Percentiles rank a stretch among this genome's conserved stretches.
These are phyloP conservation scores for Nomada hirtipes DNA, from an alignment of 2,888 invertebrate species.

Conservation along the genomic window DNA sequence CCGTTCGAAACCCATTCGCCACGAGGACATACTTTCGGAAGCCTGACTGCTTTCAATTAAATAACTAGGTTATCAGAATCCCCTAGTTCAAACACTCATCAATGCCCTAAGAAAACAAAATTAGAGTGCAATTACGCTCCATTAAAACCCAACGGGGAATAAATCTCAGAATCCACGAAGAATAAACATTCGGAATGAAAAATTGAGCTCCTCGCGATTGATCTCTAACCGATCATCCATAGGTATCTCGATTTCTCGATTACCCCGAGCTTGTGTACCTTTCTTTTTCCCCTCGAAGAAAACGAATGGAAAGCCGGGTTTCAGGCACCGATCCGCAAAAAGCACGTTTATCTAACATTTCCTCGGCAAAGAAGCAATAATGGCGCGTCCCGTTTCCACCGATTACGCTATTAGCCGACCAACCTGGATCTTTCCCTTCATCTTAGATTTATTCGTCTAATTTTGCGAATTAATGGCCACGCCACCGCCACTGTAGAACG, in stretches of 20 bases:
- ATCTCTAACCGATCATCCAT: not conserved
- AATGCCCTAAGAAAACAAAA: not conserved
- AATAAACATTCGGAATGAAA: not conserved
- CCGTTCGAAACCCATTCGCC: too few species aligned
- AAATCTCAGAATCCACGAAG: not conserved
- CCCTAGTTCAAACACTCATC: not conserved
- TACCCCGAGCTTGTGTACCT: not conserved
- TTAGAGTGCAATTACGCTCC: not conserved
- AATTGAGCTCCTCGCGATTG: not conserved
- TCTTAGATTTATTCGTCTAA: conserved; percentile 72
- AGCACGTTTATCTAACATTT: conserved; percentile 61
- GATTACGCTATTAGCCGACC: conserved; percentile 50
- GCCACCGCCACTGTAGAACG: conserved; percentile 32
- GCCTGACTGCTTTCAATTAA: conserved; percentile 4
- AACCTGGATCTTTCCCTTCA: conserved; percentile 42
- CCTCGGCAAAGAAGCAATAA: conserved; percentile 50
- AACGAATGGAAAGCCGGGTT: conserved; percentile 38
- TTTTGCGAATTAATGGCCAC: conserved; percentile 70
- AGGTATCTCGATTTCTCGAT: conserved; percentile 5
- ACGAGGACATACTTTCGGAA: too few species aligned
- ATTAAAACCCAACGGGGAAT: not conserved
- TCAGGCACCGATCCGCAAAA: conserved; percentile 31
- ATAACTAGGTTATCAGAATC: not conserved
- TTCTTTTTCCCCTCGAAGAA: not conserved
- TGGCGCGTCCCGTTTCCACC: conserved; percentile 39